Evolutionary conservation across 2,113 vertebrate species (phyloP).

Genomic region (Spea multiplicata): DNA sequence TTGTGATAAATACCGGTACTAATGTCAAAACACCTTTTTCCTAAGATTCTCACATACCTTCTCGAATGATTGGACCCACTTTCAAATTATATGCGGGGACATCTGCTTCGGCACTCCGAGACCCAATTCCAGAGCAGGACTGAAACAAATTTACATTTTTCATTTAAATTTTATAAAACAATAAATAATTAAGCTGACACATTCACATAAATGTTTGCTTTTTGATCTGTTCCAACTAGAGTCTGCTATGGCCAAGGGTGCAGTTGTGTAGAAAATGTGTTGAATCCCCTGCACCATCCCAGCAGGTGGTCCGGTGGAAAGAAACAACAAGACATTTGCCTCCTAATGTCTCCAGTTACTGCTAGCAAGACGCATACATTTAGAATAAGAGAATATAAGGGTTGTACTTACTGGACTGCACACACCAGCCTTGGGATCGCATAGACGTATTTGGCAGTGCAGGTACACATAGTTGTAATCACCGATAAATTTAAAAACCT

Average conservation of each 20-base stretch:
- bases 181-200: neutral
- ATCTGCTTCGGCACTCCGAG: neutral
- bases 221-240: too few relatives aligned
- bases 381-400: neutral
- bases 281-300: neutral
- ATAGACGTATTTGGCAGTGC: slow-evolving; percentile 56
- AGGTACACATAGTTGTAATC: slow-evolving; percentile 55
- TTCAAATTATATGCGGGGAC: neutral
- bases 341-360: neutral
- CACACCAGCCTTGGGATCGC: slow-evolving; percentile 32
- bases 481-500: slow-evolving; percentile 58
- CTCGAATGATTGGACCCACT: slow-evolving; percentile 6
- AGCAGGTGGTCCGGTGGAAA: neutral
- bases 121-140: slow-evolving; percentile 16
- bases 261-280: neutral
- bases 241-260: too few relatives aligned
- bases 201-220: neutral
- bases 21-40: too few relatives aligned
- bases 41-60: slow-evolving; percentile 3
- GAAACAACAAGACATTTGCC: neutral
- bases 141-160: neutral
- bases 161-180: neutral
- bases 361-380: too few relatives aligned
- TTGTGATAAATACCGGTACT: too few relatives aligned
- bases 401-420: slow-evolving; percentile 55